Percentiles rank a stretch among this genome's conserved stretches.
Evolutionary conservation across 1,140 invertebrate genomes (phyloP).

Genomic region (Mamestra configurata): DNA sequence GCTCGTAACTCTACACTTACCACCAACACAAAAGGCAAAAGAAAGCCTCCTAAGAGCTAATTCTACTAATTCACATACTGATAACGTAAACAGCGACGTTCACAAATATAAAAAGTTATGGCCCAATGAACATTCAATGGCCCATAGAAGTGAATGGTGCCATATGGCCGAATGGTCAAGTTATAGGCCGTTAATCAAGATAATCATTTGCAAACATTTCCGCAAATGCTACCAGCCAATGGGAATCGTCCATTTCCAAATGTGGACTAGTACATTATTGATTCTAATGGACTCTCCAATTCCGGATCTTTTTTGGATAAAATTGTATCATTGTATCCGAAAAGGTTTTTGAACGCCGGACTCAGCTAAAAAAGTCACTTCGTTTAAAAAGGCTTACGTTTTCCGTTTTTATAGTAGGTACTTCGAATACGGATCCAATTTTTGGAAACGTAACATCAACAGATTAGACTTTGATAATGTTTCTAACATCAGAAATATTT

Average conservation of each 20-base stretch:
- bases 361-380: background rate
- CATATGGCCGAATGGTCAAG: slow-evolving; percentile 22
- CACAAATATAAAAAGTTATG: slow-evolving; percentile 30
- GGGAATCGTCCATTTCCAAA: background rate
- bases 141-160: slow-evolving; percentile 37
- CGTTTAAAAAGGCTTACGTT: background rate
- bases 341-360: background rate
- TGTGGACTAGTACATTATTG: slow-evolving; percentile 17
- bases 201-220: slow-evolving; percentile 40
- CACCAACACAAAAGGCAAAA: background rate
- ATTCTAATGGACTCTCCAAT: slow-evolving; percentile 5
- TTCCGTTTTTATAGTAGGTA: background rate
- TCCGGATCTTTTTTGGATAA: slow-evolving; percentile 1
- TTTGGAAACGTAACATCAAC: background rate
- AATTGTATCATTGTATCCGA: background rate
- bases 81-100: slow-evolving; percentile 8
- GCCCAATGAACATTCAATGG: slow-evolving; percentile 26
- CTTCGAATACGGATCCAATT: background rate
- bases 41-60: background rate
- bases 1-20: background rate
- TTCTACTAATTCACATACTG: slow-evolving; percentile 10
- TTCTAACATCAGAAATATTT: too few relatives aligned
- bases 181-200: slow-evolving; percentile 29
- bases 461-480: too few relatives aligned
- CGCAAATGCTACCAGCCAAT: slow-evolving; percentile 17